Evolutionary conservation across 2,888 invertebrate species (phyloP).

Genomic region (Leuctra nigra): DNA sequence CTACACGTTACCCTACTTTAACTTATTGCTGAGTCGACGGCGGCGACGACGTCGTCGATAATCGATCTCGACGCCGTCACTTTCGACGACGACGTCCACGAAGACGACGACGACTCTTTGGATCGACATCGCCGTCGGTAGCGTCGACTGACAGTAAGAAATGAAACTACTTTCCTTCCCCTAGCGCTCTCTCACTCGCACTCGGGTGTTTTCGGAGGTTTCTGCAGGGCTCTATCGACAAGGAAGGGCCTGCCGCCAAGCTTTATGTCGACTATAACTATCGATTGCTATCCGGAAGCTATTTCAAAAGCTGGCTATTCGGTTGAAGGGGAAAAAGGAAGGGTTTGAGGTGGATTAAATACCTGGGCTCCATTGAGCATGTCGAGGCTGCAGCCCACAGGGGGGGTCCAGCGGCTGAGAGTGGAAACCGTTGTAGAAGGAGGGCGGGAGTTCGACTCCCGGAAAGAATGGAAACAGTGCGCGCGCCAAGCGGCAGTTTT

Average conservation of each 20-base stretch:
- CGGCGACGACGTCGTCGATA: not conserved
- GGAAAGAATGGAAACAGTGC: slow-evolving; percentile 7
- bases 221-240: not conserved
- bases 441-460: slow-evolving; percentile 13
- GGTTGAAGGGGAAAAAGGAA: not conserved
- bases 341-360: slow-evolving; percentile 16
- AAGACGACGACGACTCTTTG: not conserved
- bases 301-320: slow-evolving; percentile 11
- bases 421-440: slow-evolving; percentile 19
- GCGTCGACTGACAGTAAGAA: not conserved
- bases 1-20: slow-evolving; percentile 6
- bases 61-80: not conserved
- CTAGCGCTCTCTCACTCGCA: no score
- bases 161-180: not conserved
- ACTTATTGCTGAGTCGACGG: not conserved
- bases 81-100: slow-evolving; percentile 3
- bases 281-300: slow-evolving; percentile 15
- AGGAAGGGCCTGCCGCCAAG: not conserved
- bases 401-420: slow-evolving; percentile 15
- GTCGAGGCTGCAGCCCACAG: slow-evolving; percentile 10
- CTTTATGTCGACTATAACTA: slow-evolving; percentile 1
- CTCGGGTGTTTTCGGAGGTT: not conserved
- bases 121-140: not conserved
- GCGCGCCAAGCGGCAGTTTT: slow-evolving; percentile 19
- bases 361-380: slow-evolving; percentile 20